Conservation (phyloP, 1,140 invertebrate species). For the Ips nitidus region DNA sequence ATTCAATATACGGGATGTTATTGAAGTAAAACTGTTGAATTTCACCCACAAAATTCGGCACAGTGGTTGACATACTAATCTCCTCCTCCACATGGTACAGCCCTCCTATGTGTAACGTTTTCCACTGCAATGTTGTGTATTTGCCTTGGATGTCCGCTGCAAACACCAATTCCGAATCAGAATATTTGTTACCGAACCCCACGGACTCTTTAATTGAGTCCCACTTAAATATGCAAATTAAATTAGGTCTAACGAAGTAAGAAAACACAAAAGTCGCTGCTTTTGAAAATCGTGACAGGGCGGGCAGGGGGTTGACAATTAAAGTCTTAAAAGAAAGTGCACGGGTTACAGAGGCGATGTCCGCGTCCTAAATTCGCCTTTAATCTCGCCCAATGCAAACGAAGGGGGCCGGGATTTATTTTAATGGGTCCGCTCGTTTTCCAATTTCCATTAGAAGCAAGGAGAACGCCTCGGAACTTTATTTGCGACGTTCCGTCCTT, state of each 20-base stretch:
- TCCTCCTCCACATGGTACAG: constrained; percentile 75
- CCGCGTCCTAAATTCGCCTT: constrained; percentile 23
- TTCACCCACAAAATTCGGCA: constrained; percentile 85
- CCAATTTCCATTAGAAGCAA: constrained; percentile 18
- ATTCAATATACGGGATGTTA: constrained; percentile 78
- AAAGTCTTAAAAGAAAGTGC: constrained; percentile 8
- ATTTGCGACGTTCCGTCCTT: no score
- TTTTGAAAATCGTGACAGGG: no score
- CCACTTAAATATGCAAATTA: background rate
- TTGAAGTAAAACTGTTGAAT: constrained; percentile 94
- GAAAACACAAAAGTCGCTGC: no score
- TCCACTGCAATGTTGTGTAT: constrained; percentile 74
- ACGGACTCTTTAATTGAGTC: background rate
- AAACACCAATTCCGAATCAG: constrained; percentile 23
- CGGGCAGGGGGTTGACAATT: constrained; percentile 9
- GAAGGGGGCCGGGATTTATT: constrained; percentile 23
- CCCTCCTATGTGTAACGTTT: constrained; percentile 76
- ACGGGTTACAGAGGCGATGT: constrained; percentile 6
- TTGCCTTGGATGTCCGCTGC: constrained; percentile 78
- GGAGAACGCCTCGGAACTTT: background rate
- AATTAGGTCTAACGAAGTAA: no score
- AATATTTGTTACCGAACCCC: background rate
- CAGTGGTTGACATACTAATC: constrained; percentile 69
- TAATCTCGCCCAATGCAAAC: constrained; percentile 28
- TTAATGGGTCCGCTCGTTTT: constrained; percentile 28